Conservation (phyloP, 2,888 invertebrate genomes). For the Gymnoscelis rufifasciata region DNA sequence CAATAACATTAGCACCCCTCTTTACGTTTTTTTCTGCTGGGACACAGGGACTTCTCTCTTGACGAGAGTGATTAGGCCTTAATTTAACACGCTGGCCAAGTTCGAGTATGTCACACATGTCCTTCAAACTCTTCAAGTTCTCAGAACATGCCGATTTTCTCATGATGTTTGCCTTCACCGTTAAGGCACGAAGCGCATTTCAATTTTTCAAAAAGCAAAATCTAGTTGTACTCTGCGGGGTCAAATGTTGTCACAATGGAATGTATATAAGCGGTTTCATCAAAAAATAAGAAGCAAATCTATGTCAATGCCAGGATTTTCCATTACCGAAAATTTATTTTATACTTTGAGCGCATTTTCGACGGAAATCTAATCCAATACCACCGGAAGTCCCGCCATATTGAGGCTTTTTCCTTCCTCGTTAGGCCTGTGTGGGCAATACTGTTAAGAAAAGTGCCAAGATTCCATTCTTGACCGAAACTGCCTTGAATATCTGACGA, state of each 20-base stretch:
- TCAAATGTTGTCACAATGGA: background rate
- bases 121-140: no score
- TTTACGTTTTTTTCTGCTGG: no score
- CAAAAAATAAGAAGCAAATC: no score
- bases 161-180: no score
- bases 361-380: conserved; percentile 13
- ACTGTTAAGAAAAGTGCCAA: conserved; percentile 64
- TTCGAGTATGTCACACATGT: no score
- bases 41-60: no score
- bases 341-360: background rate
- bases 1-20: no score
- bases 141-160: no score
- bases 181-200: no score
- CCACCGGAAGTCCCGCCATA: conserved; percentile 5
- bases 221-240: background rate
- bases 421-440: conserved; percentile 37
- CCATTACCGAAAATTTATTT: conserved; percentile 5
- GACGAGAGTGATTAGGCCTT: no score
- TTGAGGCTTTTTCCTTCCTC: conserved; percentile 16
- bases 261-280: no score
- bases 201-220: background rate
- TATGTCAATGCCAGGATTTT: background rate
- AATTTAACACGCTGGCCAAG: no score
- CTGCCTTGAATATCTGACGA: conserved; percentile 58
- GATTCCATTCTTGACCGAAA: conserved; percentile 63